These are phyloP conservation scores for Platycnemis pennipes DNA, from an alignment of 2,888 invertebrate species.

Conservation along the genomic window DNA sequence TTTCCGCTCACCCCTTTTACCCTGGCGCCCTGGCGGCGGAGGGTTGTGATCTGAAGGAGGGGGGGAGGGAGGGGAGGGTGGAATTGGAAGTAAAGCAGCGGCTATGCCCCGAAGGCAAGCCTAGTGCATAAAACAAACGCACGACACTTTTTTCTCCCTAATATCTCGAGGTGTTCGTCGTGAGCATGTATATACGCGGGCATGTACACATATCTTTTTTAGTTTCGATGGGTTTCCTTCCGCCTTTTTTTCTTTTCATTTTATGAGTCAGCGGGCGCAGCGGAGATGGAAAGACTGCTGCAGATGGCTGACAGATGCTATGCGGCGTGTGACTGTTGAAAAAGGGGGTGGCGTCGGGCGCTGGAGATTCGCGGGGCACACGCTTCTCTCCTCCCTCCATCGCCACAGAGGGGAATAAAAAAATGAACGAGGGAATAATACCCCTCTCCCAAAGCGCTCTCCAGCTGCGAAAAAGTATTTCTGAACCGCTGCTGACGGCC, in stretches of 20 bases:
- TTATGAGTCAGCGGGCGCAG: conserved; percentile 11
- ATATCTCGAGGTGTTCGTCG: background rate
- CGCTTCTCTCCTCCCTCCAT: background rate
- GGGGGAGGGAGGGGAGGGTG: background rate
- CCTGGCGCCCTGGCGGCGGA: too few relatives aligned
- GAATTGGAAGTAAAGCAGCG: background rate
- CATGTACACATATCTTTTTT: background rate
- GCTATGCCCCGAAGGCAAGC: too few relatives aligned
- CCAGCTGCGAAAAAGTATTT: conserved; percentile 36
- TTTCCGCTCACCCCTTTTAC: background rate
- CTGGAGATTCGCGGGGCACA: background rate
- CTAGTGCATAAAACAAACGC: background rate
- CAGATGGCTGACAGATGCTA: conserved; percentile 31
- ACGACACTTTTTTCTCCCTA: background rate
- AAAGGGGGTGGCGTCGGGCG: background rate
- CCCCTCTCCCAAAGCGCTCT: background rate
- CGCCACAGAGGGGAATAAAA: background rate
- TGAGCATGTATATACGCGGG: background rate
- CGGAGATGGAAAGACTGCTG: background rate
- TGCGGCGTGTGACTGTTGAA: conserved; percentile 8
- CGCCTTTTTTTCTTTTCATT: background rate
- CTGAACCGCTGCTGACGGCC: background rate
- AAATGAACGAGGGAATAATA: background rate
- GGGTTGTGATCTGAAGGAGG: too few relatives aligned
- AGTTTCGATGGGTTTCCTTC: background rate